Conservation (phyloP, 2,888 invertebrate genomes). For the Pheosia gnoma region DNA sequence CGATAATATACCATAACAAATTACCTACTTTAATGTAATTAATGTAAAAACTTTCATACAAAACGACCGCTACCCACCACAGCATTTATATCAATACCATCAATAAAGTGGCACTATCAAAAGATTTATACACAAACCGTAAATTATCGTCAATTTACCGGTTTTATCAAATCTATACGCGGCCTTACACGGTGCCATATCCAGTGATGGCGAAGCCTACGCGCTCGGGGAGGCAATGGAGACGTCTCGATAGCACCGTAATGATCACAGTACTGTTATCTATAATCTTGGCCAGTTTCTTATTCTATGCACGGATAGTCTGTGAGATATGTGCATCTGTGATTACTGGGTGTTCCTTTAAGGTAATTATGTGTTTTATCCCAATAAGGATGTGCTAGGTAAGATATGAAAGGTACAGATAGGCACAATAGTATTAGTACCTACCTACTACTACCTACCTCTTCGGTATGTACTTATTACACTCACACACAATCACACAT, state of each 20-base stretch:
- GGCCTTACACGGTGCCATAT: conserved; percentile 20
- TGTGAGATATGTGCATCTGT: conserved; percentile 28
- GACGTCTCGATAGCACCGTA: conserved; percentile 52
- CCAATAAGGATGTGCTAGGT: neutral
- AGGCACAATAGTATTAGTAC: neutral
- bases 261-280: conserved; percentile 46
- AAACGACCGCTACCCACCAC: neutral
- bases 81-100: neutral
- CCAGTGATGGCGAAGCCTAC: conserved; percentile 35
- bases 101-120: neutral
- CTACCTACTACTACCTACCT: no score
- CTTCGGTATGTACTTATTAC: no score
- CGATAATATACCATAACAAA: no score
- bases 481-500: no score
- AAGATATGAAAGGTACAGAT: neutral
- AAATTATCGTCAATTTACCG: neutral
- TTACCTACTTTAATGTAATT: no score
- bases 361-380: neutral
- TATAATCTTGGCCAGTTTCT: conserved; percentile 45
- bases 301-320: conserved; percentile 43
- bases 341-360: neutral
- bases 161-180: conserved; percentile 8
- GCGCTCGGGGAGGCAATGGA: conserved; percentile 48
- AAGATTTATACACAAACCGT: conserved; percentile 1
- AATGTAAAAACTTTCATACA: no score